Conservation (phyloP, 2,113 vertebrate species). For the Entosphenus tridentatus region DNA sequence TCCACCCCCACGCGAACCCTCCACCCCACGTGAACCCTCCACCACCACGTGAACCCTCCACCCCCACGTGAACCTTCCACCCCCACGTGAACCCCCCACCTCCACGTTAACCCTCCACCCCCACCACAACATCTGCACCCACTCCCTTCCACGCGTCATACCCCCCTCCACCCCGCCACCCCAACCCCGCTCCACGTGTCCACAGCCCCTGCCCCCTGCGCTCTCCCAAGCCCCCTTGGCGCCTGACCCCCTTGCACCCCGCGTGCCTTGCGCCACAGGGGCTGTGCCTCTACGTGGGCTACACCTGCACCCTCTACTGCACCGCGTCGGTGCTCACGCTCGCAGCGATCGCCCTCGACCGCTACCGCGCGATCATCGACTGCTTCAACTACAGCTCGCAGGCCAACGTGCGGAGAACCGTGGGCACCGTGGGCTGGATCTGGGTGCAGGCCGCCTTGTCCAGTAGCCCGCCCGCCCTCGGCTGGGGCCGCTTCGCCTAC, state of each 20-base stretch:
- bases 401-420: constrained; percentile 26
- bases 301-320: constrained; percentile 41
- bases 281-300: constrained; percentile 29
- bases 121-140: neutral
- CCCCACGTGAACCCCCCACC: neutral
- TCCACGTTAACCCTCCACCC: neutral
- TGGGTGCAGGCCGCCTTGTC: constrained; percentile 35
- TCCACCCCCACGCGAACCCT: neutral
- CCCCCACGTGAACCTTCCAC: neutral
- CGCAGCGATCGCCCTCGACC: constrained; percentile 34
- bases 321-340: constrained; percentile 36
- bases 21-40: neutral
- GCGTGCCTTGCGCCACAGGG: constrained; percentile 17
- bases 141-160: neutral
- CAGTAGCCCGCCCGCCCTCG: constrained; percentile 32
- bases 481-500: constrained; percentile 31
- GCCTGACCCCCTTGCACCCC: neutral
- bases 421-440: constrained; percentile 31
- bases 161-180: neutral
- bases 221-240: neutral
- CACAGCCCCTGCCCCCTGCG: neutral
- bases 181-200: neutral
- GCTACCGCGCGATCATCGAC: constrained; percentile 29
- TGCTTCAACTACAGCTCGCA: constrained; percentile 32
- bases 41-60: neutral